A percentile compares a stretch with the other conserved stretches of the same genome.
Evolutionary conservation across 2,888 invertebrate genomes (phyloP).

Genomic region (Lasius platythorax): DNA sequence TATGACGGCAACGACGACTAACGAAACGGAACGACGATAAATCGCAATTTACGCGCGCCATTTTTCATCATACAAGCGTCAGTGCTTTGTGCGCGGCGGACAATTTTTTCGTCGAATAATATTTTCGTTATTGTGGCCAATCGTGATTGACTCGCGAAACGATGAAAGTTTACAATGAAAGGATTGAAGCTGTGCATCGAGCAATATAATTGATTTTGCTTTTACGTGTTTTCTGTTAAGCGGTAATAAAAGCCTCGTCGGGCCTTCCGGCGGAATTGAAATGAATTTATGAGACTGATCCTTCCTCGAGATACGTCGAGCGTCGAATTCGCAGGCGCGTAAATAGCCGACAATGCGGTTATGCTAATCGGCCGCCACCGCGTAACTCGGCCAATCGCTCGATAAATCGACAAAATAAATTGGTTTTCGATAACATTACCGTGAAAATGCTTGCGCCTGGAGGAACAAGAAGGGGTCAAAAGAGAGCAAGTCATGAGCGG

Average conservation of each 20-base stretch:
- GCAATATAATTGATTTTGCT: conserved; percentile 26
- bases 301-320: conserved; percentile 22
- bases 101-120: conserved; percentile 8
- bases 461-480: conserved; percentile 28
- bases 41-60: conserved; percentile 35
- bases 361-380: conserved; percentile 45
- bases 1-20: background rate
- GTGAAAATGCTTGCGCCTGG: conserved; percentile 45
- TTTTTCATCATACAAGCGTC: conserved; percentile 13
- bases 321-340: conserved; percentile 34
- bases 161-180: conserved; percentile 10
- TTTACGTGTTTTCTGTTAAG: conserved; percentile 24
- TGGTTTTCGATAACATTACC: conserved; percentile 62
- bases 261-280: background rate
- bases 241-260: background rate
- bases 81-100: background rate
- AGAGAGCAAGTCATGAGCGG: conserved; percentile 30
- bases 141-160: background rate
- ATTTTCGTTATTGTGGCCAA: background rate
- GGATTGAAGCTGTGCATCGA: background rate
- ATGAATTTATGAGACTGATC: conserved; percentile 34
- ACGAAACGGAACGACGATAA: conserved; percentile 38
- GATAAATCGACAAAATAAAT: conserved; percentile 64
- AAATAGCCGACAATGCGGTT: conserved; percentile 55
- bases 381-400: conserved; percentile 36